phyloP scores from a whole-genome alignment of 2,113 vertebrate genomes.

The Heterocephalus glaber region DNA sequence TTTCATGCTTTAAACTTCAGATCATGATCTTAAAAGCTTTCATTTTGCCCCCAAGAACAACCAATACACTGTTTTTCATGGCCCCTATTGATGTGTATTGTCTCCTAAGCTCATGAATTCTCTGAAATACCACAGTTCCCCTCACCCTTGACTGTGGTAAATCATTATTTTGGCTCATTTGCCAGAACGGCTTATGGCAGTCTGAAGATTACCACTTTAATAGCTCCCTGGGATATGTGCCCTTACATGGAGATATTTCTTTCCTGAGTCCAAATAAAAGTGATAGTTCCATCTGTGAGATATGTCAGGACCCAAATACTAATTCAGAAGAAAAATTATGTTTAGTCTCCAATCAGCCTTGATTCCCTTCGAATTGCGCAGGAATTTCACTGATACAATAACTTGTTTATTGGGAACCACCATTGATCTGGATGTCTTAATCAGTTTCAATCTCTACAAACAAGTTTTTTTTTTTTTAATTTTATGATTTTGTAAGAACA shows the following conservation, averaged over 20 bases:
- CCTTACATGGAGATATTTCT: conserved; percentile 12
- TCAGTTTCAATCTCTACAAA: neutral
- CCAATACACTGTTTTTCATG: conserved; percentile 11
- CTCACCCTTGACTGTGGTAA: neutral
- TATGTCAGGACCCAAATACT: neutral
- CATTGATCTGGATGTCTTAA: neutral
- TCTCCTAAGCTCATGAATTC: neutral
- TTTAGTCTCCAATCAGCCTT: neutral
- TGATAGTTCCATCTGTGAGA: neutral
- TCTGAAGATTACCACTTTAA: conserved; percentile 34
- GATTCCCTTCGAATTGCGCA: neutral
- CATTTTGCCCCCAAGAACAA: neutral
- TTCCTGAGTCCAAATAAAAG: conserved; percentile 6
- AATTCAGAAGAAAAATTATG: neutral
- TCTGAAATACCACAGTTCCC: conserved; percentile 26
- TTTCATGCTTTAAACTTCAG: neutral
- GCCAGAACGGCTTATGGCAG: conserved; percentile 42
- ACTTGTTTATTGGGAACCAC: neutral
- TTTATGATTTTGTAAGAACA: conserved; percentile 45
- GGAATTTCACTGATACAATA: neutral
- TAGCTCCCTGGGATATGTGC: neutral
- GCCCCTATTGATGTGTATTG: neutral
- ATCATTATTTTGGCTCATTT: neutral
- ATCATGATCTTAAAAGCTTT: neutral
- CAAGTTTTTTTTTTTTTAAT: too few species aligned